Conservation (phyloP, 2,113 vertebrate species). For the Tympanuchus pallidicinctus region DNA sequence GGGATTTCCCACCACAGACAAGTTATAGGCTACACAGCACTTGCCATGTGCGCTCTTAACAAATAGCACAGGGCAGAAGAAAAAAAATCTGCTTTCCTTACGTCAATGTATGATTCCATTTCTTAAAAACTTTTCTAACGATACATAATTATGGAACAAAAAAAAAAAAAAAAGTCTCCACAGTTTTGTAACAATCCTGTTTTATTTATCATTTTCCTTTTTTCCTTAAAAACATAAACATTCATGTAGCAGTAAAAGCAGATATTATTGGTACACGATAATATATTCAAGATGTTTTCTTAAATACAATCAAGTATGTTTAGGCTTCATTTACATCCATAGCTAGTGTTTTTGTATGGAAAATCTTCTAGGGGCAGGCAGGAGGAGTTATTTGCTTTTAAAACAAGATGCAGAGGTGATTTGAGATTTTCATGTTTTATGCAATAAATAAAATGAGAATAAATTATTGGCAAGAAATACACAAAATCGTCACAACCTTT, state of each 20-base stretch:
- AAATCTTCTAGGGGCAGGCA: background rate
- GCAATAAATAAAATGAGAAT: constrained; percentile 49
- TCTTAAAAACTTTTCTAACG: background rate
- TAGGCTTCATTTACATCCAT: background rate
- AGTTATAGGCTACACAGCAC: background rate
- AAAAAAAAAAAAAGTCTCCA: background rate
- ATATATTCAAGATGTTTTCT: background rate
- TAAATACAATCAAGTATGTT: background rate
- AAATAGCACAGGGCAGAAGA: background rate
- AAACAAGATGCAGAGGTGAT: background rate
- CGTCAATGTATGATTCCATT: background rate
- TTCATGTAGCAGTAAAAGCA: background rate
- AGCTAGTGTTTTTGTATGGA: background rate
- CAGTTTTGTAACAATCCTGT: background rate
- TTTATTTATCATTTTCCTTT: background rate
- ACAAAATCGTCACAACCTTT: constrained; percentile 52
- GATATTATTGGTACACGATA: background rate
- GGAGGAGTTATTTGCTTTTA: background rate
- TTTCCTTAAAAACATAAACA: background rate
- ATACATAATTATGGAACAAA: background rate
- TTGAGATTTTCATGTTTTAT: constrained; percentile 7
- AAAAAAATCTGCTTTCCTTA: background rate
- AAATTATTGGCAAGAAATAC: constrained; percentile 19
- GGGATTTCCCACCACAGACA: background rate
- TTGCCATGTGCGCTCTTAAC: background rate